Evolutionary conservation across 1,140 invertebrate species (phyloP), one percentile per base, ranked within the genome.

Genomic region (Aphelenchoides fujianensis): DNA sequence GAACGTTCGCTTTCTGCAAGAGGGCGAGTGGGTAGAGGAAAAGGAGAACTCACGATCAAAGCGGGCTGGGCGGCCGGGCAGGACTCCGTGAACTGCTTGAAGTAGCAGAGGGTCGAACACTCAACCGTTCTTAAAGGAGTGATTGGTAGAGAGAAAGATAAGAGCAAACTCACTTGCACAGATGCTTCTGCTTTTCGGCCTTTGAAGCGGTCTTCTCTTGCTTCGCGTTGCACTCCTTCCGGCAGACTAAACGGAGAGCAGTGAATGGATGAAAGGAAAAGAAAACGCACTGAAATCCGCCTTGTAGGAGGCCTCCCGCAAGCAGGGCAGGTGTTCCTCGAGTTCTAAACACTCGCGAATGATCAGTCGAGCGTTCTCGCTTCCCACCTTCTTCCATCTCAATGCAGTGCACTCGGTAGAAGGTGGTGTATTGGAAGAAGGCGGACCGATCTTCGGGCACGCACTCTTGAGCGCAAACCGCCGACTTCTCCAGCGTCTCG

Each of bases 341-440:
- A 81, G 61, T 27, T 80, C 78, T 78, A 32, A 79, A 78, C 53
- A 1, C 28, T 2, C 0, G 28, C 35, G 9, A 36, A 23, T 37
- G 27, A n/a, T n/a, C 5, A 73, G 30, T n/a, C 2, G 69, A 74
- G 41, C 16, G 41, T 28, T 31, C 41, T 41, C 19, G n/a, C 19
- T 12, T 30, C 3, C 23, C 12, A 82, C 77, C 78, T 62, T 81
- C 79, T 62, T 81, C 79, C 48, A 83, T 71, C 31, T 81, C 79
- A 53, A 81, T 70, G 68, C 79, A 81, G 68, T 81, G 78, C 48
- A 81, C 74, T 52, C 79, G 70, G 72, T 81, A 81, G 66, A 81
- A 81, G 9, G 79, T 80, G 3, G 79, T 79, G 59, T 73, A 83
- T 63, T 83, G 79, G 63, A 82, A 74, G 74, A 80, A 81, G 31